Evolutionary conservation across 1,140 invertebrate species (phyloP), one percentile per base, ranked within the genome.

Genomic region (Neotoxoptera formosana): DNA sequence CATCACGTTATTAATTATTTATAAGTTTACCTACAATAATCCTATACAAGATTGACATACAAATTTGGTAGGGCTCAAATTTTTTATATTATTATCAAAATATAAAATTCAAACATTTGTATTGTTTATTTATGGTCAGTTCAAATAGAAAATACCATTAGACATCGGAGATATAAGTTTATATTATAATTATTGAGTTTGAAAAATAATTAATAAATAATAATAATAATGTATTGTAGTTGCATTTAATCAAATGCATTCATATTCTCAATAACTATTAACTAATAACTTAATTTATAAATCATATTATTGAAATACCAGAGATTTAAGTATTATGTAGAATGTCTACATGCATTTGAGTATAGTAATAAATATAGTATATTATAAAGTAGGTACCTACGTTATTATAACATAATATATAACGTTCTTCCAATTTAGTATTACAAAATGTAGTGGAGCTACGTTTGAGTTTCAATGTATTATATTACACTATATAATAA

Each of bases 1-100:
- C 45, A 23, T 14, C 51, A 41, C 9, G 51, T 41, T 23, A 89
- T 89, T 36, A 89, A 89, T 89, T 89, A 89, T 89, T 53, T 89
- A 89, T 89, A 25, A 89, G 51, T 56, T 86, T 14, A 47, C 25
- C 11, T n/a, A 86, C 45, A 45, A 47, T 86, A 47, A n/a, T 47
- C 45, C 17, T 25, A 47, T 86, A 47, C 45, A n/a, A 76, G 4
- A 76, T n/a, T 76, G 60, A 76, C 60, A 76, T 76, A 76, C 14
- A 76, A 76, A 76, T 67, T 60, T n/a, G 11, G 11, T n/a, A 67
- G 30, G 60, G 4, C 2, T 76, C n/a, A 76, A 76, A 76, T 17
- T n/a, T n/a, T 6, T 17, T n/a, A n/a, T n/a, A n/a, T 76, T n/a
- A 76, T n/a, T 76, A n/a, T 20, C n/a, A 76, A n/a, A n/a, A 1